Base-by-base conservation (phyloP, 2,888 invertebrate species). In the Heterodera filipjevi region DNA sequence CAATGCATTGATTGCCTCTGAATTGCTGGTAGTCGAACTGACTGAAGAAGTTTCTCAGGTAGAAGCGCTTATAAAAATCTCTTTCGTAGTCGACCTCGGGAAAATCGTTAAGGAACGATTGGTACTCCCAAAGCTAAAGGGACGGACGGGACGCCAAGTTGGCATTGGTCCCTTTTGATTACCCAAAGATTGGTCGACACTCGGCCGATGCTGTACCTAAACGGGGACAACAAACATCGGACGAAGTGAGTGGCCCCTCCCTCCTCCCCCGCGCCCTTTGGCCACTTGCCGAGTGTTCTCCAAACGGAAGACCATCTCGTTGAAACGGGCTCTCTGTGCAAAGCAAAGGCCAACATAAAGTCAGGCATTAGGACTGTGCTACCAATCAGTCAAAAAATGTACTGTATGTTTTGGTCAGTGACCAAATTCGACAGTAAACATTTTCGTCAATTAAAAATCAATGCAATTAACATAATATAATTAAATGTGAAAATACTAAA, bases 31-130 rank as follows among this genome's bases (percentile, higher is more conserved):
- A 88, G 76, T 88, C 88, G 46, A 88, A 82, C 73, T 87, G 87
- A 27, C 79, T 81, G 83, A 88, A 88, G 81, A 88, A 88, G 32
- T 89, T 84, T 46, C 83, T 79, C 77, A 88, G 79, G 39, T 86
- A 83, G 74, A 86, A 84, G 74, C 86, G 82, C 78, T 85, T 85
- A 80, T 88, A 88, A 83, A 88, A 88, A 70, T 87, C 88, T 33
- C 80, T 84, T 44, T 84, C 83, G 79, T 86, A 87, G 71, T 86
- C 82, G 39, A 88, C 84, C 75, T 85, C 82, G 19, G 88, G 86
- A 80, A 88, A 88, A 79, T 88, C 88, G 80, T 89, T 88, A 77
- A 88, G 81, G 75, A 85, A 88, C 39, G 85, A 85, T 70, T 87
- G 88, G 71, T 88, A 88, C 77, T 89, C 86, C 88, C 88, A 88